These are phyloP conservation scores for Clamator glandarius DNA, from an alignment of 2,797 vertebrate genomes.

Conservation along the genomic window DNA sequence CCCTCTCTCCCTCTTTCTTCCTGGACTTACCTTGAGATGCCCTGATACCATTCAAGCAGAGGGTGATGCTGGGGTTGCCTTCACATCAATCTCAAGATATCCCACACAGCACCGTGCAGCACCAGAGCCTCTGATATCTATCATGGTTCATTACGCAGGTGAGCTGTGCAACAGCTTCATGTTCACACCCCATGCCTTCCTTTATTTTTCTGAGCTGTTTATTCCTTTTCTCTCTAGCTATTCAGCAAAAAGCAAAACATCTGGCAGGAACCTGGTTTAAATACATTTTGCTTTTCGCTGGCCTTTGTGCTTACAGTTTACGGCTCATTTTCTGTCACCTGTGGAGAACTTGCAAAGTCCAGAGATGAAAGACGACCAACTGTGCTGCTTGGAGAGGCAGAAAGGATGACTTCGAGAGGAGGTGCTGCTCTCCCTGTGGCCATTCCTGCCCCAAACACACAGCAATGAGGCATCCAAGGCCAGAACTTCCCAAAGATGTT, in stretches of 20 bases:
- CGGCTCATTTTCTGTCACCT: background rate
- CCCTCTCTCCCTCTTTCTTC: background rate
- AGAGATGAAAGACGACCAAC: background rate
- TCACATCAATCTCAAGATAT: background rate
- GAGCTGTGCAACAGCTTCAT: background rate
- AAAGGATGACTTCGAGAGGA: background rate
- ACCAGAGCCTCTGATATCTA: background rate
- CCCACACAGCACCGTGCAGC: background rate
- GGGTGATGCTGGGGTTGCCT: background rate
- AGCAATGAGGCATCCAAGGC: background rate
- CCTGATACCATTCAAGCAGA: background rate
- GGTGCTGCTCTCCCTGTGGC: background rate
- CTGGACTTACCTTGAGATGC: background rate
- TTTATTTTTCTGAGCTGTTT: background rate
- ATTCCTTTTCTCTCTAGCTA: background rate
- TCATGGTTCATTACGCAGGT: background rate
- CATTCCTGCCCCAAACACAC: background rate
- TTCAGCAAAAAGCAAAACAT: background rate
- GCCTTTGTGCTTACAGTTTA: background rate
- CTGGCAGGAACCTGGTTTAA: background rate
- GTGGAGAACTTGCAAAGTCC: background rate
- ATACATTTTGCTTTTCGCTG: background rate
- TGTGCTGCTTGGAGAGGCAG: background rate
- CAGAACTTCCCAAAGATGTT: background rate
- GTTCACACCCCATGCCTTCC: background rate